Evolutionary conservation across 2,113 vertebrate species (phyloP), one percentile per base, ranked within the genome.

Genomic region (Plestiodon gilberti): DNA sequence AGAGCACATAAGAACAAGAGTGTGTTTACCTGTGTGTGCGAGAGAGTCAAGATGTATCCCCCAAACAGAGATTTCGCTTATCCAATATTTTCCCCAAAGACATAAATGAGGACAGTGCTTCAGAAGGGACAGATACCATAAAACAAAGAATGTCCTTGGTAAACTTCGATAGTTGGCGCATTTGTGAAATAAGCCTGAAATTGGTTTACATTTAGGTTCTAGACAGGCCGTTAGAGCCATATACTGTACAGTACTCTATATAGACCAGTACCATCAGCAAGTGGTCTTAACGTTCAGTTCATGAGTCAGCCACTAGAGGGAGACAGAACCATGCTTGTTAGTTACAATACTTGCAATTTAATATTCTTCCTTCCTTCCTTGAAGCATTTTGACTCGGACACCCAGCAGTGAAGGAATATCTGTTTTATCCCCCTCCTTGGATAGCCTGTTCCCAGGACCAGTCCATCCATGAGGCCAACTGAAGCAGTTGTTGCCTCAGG

Each of bases 221-320:
- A 61, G 55, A 59, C 55, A 59, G 33, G 2, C 40, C 40, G 9
- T 43, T 22, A 69, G n/a, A 64, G 23, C 23, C 33, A 30, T n/a
- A 11, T 76, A 4, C n/a, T n/a, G n/a, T n/a, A n/a, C n/a, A n/a
- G n/a, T n/a, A n/a, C n/a, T n/a, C n/a, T n/a, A n/a, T n/a, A n/a
- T n/a, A n/a, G n/a, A n/a, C n/a, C n/a, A n/a, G n/a, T n/a, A n/a
- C n/a, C 55, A 78, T 23, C n/a, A 55, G 30, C 33, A 81, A 76
- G 55, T 43, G 10, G 28, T 48, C 10, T 48, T n/a, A 28, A 17
- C 18, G 17, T 43, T 77, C 22, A 57, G 25, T 55, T 70, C 69
- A 76, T 33, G 35, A 7, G 52, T 67, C 23, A 55, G 43, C 83
- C 83, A 30, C 74, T 38, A 85, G 83, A 69, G 83, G 83, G 71